Evolutionary conservation across 2,888 invertebrate genomes (phyloP), one percentile per base, ranked within the genome.

Genomic region (Pelosia muscerda): DNA sequence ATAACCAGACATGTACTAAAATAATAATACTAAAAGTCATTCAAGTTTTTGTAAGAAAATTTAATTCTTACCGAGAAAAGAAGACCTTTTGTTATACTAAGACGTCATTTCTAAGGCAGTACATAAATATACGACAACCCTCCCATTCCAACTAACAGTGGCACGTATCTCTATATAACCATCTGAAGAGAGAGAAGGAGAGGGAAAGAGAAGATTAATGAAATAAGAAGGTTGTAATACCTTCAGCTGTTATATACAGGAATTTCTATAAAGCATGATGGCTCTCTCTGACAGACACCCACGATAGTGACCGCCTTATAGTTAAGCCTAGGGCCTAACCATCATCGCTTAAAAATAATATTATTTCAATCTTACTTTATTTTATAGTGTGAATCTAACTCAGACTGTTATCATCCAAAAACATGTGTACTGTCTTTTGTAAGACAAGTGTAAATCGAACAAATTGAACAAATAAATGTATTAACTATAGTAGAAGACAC

Each of bases 1-100:
- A 25, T 13, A 59, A 28, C 5, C n/a, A 34, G 28, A 22, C 31
- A 34, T 59, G 38, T 15, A 59, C 59, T 49, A 49, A 49, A 19
- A 49, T 49, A 49, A 49, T 49, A 49, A 49, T 49, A 49, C 49
- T 49, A n/a, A 49, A 49, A 49, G 49, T 49, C 49, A 49, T 49
- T 38, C 38, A 1, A 4, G 9, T 49, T 9, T 49, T n/a, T 19
- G 19, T n/a, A 49, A n/a, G 49, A 49, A 42, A 49, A 49, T 9
- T 4, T n/a, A 49, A 49, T 49, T 8, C n/a, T n/a, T n/a, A 49
- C 49, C n/a, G 49, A 49, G n/a, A n/a, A 49, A n/a, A 49, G 49
- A 49, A 49, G 49, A 49, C 49, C n/a, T 49, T 49, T 49, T 19
- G 42, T 42, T n/a, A 49, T 9, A 2, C 49, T 49, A 42, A 19